phyloP scores from a whole-genome alignment of 2,888 invertebrate species.

The Eupsilia transversa region DNA sequence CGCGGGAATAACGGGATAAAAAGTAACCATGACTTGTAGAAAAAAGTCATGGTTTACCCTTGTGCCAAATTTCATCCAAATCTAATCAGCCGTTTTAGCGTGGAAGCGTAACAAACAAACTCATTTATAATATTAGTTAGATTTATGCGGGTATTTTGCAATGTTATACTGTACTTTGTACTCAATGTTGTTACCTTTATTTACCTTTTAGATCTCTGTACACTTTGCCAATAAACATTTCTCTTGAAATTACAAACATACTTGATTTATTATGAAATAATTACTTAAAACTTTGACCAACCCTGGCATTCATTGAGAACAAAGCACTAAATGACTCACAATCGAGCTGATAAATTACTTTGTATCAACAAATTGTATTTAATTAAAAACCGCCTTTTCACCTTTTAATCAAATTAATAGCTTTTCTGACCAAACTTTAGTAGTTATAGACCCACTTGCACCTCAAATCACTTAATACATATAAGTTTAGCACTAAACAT shows the following conservation, averaged over 20 bases:
- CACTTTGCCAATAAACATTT: conserved; percentile 24
- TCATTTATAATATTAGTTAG: no score
- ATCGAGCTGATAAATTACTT: conserved; percentile 22
- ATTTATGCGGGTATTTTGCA: conserved; percentile 12
- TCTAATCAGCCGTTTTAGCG: no score
- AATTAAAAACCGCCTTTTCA: background rate
- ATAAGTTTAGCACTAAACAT: no score
- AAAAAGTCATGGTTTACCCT: no score
- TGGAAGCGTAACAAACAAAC: no score
- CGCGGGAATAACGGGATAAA: no score
- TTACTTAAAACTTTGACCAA: conserved; percentile 19
- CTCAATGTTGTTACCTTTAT: conserved; percentile 8
- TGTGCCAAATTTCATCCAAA: no score
- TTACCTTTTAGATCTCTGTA: background rate
- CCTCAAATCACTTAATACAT: background rate
- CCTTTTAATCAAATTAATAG: conserved; percentile 16
- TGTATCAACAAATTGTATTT: conserved; percentile 3
- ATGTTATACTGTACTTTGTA: background rate
- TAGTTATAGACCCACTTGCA: background rate
- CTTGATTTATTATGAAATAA: conserved; percentile 31
- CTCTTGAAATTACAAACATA: conserved; percentile 3
- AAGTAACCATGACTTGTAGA: no score
- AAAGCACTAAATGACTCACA: conserved; percentile 38
- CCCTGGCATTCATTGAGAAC: conserved; percentile 17
- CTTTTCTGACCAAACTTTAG: conserved; percentile 7